Percentiles rank a stretch among this genome's conserved stretches.
Conservation (phyloP, 2,797 vertebrate genomes). For the Synaphobranchus kaupii region DNA sequence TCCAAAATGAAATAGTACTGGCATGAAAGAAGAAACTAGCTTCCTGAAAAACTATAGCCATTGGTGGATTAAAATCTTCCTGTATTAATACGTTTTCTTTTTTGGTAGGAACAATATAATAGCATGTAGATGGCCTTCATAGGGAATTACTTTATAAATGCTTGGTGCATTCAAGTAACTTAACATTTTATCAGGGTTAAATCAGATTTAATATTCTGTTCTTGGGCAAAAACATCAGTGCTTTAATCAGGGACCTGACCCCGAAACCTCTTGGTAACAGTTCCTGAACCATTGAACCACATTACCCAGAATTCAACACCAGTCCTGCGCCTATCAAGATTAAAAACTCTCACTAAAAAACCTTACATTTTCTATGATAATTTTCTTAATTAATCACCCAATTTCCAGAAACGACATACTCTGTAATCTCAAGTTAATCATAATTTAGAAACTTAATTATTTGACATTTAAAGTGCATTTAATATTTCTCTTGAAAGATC, state of each 20-base stretch:
- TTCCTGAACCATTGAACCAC: not conserved
- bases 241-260: not conserved
- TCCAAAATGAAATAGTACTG: not conserved
- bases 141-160: not conserved
- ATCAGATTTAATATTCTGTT: not conserved
- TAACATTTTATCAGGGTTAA: not conserved
- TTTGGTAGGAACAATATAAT: not conserved
- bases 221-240: not conserved
- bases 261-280: not conserved
- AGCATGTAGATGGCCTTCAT: not conserved
- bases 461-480: slow-evolving; percentile 10
- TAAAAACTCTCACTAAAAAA: not conserved
- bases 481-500: not conserved
- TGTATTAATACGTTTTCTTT: too few relatives aligned
- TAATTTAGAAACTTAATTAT: not conserved
- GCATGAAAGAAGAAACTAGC: not conserved
- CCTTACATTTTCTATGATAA: not conserved
- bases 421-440: not conserved
- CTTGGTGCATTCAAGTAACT: not conserved
- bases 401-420: not conserved
- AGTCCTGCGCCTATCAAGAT: too few relatives aligned
- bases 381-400: not conserved
- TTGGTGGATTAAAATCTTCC: not conserved
- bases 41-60: not conserved
- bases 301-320: too few relatives aligned